Base-by-base conservation (phyloP, 2,888 invertebrate species). In the Ormyrus rosae region DNA sequence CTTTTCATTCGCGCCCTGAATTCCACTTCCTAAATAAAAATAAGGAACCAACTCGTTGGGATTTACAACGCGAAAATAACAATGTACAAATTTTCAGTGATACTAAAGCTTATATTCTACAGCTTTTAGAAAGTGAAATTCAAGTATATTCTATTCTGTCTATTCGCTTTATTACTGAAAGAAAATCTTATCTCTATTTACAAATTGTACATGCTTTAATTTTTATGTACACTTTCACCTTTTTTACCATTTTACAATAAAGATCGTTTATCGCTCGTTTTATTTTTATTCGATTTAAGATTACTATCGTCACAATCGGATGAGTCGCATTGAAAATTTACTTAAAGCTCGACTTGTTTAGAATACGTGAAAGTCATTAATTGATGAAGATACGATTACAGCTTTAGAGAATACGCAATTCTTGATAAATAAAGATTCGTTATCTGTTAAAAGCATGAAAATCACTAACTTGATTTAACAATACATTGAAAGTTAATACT, bases 151-250 rank as follows among this genome's bases (percentile, higher is more conserved):
- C 34, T 34, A 34, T 55, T 19, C 6, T 58, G 55, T 56, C 78
- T 71, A 65, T 73, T 65, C 70, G 48, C 71, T 65, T 64, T 67
- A 51, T 34, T 48, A 61, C 48, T 8, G 46, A 71, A 65, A 51
- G 13, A 78, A 68, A 68, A 58, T 72, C 63, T 61, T 70, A 67
- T 77, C 9, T 73, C 13, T 80, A 78, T 81, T 81, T 78, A 81
- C 73, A 78, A 70, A 71, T 58, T 78, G 48, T 74, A 78, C 68
- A 78, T 46, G 53, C 56, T 63, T 78, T 53, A 45, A 53, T 51
- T 60, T 68, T 53, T 81, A 70, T 81, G 53, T 77, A 72, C 68
- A 69, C 45, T 19, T 13, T 70, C 46, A 60, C 19, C 50, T 67
- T 60, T 78, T 55, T 63, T 69, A 72, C 58, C 64, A 60, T 51